A percentile compares a stretch with the other conserved stretches of the same genome.
These are phyloP conservation scores for Tethea ocularis DNA, from an alignment of 2,888 invertebrate species.

Conservation along the genomic window DNA sequence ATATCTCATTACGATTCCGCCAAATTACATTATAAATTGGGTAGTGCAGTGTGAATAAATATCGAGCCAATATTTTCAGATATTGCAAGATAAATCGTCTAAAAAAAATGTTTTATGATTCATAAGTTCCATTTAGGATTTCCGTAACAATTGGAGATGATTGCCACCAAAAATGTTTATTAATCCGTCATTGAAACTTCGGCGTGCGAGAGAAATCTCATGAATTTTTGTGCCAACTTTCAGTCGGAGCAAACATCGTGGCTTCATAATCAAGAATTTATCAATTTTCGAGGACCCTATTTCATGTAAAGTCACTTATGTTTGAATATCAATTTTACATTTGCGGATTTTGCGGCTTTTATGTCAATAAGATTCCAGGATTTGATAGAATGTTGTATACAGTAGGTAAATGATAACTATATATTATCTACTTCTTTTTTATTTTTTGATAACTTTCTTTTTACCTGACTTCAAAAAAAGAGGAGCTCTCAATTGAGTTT, in stretches of 20 bases:
- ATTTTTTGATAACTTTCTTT: no score
- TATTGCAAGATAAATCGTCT: no score
- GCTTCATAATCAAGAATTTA: not conserved
- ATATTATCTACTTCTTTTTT: no score
- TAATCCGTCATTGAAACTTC: conserved; percentile 16
- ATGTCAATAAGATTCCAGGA: no score
- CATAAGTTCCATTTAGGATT: conserved; percentile 5
- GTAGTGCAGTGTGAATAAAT: not conserved
- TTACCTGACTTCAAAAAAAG: no score
- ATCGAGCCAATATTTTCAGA: no score
- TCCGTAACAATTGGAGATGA: conserved; percentile 13
- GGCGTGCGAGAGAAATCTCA: conserved; percentile 24
- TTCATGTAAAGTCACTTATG: conserved; percentile 17
- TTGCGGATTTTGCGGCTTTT: conserved; percentile 17
- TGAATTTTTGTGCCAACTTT: conserved; percentile 35
- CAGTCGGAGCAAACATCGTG: not conserved
- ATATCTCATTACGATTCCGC: not conserved
- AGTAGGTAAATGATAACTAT: no score
- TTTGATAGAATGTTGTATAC: no score
- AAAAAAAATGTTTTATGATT: not conserved
- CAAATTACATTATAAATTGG: not conserved
- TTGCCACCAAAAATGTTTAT: conserved; percentile 19
- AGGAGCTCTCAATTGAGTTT: no score
- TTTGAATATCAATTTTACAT: conserved; percentile 33
- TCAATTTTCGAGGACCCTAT: no score